These are phyloP conservation scores for Triplophysa bombifrons DNA, from an alignment of 2,797 vertebrate species.

Conservation along the genomic window DNA sequence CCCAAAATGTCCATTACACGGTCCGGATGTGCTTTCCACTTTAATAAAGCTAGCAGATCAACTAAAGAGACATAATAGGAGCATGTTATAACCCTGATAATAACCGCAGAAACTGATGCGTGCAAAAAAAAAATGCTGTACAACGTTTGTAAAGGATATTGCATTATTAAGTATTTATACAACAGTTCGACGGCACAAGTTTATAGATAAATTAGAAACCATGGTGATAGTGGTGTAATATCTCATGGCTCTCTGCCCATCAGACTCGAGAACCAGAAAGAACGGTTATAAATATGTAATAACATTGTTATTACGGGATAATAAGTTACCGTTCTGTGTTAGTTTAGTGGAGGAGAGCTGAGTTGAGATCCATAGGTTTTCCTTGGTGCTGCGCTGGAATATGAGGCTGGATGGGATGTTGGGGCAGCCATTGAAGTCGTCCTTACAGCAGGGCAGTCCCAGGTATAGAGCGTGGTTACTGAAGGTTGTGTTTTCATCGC, in stretches of 20 bases:
- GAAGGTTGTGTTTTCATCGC: slow-evolving; percentile 97
- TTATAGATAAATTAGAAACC: too few species aligned
- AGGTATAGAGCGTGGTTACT: slow-evolving; percentile 97
- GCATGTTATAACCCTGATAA: background rate
- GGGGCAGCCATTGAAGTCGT: slow-evolving; percentile 96
- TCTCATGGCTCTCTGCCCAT: too few species aligned
- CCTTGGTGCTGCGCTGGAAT: slow-evolving; percentile 97
- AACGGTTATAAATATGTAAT: background rate
- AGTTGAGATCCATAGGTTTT: slow-evolving; percentile 95
- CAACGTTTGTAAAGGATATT: background rate
- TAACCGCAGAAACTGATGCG: background rate
- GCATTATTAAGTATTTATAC: too few species aligned
- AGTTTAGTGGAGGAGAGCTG: slow-evolving; percentile 98
- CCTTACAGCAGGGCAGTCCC: slow-evolving; percentile 96
- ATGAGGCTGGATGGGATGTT: slow-evolving; percentile 94
- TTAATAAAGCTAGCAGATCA: slow-evolving; percentile 95
- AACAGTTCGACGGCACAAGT: too few species aligned
- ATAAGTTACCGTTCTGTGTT: slow-evolving; percentile 90
- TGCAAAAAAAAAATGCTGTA: background rate
- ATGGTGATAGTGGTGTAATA: too few species aligned
- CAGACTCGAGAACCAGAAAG: too few species aligned
- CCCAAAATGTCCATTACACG: slow-evolving; percentile 95
- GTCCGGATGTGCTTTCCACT: slow-evolving; percentile 98
- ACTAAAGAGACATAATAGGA: slow-evolving; percentile 71
- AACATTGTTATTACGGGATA: background rate